Base-by-base conservation (phyloP, 2,797 vertebrate species). In the Dipus sagitta region DNA sequence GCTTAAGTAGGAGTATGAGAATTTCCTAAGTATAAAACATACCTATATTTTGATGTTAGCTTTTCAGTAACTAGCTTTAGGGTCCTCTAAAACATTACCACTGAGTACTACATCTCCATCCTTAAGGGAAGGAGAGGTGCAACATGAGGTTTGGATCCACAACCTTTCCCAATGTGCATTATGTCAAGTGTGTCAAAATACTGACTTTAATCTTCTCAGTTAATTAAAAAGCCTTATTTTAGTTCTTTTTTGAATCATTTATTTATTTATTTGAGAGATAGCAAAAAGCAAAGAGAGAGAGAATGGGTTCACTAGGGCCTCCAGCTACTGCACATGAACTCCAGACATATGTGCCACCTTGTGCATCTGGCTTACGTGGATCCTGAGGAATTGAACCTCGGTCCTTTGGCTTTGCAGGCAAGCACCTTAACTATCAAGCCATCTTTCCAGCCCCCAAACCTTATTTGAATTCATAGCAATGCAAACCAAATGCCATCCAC, bases 11-110 rank as follows among this genome's bases (percentile, higher is more conserved):
- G 2, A 17, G 3, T 18, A n/a, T 84, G n/a, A 58, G 26, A 92
- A 83, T 79, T 91, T 86, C 81, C 62, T 67, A 75, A 83, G 38
- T 24, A 6, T 79, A 75, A 79, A 70, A 60, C 21, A 20, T 32
- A 34, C 6, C 52, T 88, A 4, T 84, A 14, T 91, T 90, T 62
- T 84, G 80, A 47, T 28, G 1, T 32, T 80, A 26, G 26, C 64
- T 92, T 86, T 89, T 67, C 26, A 47, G 52, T 32, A 18, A 78
- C 23, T 92, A 74, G 78, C 23, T 64, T 92, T 12, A 74, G 58
- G 14, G 58, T 11, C 2, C 64, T 54, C 64, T 86, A 3, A 13
- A 52, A 28, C 42, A 47, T 71, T 12, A 7, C 12, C 23, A n/a
- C 28, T 60, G 2, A 76, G 42, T 0, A 85, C n/a, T 65, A 2